phyloP scores from a whole-genome alignment of 2,113 vertebrate species.

The Epinephelus lanceolatus region DNA sequence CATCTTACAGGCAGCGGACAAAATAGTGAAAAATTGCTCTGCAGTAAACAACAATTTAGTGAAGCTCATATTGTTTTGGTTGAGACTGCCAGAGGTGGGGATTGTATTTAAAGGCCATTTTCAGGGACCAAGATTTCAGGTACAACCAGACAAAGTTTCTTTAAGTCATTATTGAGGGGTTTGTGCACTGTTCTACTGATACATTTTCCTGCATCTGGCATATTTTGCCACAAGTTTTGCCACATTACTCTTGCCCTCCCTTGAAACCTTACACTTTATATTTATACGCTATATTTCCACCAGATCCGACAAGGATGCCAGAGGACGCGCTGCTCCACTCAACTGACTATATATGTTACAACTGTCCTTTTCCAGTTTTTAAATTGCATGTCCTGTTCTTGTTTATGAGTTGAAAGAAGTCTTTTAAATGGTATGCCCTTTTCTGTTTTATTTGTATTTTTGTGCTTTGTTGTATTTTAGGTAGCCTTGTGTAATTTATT shows the following conservation, averaged over 20 bases:
- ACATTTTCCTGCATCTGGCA: not conserved
- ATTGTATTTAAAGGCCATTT: not conserved
- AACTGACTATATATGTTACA: too few relatives aligned
- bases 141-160: not conserved
- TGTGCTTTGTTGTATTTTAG: too few relatives aligned
- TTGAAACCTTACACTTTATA: too few relatives aligned
- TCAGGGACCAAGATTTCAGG: not conserved
- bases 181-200: not conserved
- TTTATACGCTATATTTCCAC: too few relatives aligned
- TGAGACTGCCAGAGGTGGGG: not conserved
- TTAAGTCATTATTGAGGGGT: not conserved
- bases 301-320: too few relatives aligned
- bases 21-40: not conserved
- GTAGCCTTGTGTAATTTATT: too few relatives aligned
- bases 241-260: not conserved
- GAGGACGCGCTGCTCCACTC: too few relatives aligned
- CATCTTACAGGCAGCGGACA: not conserved
- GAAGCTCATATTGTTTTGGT: not conserved
- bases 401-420: too few relatives aligned
- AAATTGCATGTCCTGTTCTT: too few relatives aligned
- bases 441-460: too few relatives aligned
- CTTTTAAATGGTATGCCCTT: too few relatives aligned
- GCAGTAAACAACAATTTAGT: not conserved
- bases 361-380: too few relatives aligned
- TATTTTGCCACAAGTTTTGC: not conserved